phyloP scores from a whole-genome alignment of 2,113 vertebrate genomes.

The Choloepus hoffmanni region DNA sequence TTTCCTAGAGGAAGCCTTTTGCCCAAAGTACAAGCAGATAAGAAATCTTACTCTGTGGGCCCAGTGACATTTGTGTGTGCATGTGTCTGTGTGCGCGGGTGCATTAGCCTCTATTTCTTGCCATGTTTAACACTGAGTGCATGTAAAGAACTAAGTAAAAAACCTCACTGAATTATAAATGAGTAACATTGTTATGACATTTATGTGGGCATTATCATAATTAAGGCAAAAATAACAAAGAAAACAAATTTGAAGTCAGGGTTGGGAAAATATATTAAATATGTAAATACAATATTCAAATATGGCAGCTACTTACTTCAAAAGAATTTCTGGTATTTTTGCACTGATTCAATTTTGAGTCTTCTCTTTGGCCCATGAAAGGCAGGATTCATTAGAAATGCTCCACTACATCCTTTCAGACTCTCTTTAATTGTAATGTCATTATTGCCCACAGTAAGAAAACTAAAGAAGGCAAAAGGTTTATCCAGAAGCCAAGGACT shows the following conservation, averaged over 20 bases:
- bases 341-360: not conserved
- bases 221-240: conserved; percentile 42
- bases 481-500: conserved; percentile 48
- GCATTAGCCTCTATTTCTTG: not conserved
- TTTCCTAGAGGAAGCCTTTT: conserved; percentile 13
- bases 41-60: not conserved
- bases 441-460: conserved; percentile 42
- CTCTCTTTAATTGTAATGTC: conserved; percentile 50
- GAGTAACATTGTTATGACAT: conserved; percentile 4
- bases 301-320: not conserved
- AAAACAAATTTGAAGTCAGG: not conserved
- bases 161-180: not conserved
- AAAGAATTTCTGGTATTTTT: conserved; percentile 20
- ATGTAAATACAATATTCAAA: not conserved
- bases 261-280: not conserved
- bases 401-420: conserved; percentile 28
- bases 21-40: not conserved
- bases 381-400: conserved; percentile 52
- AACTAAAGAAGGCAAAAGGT: conserved; percentile 53
- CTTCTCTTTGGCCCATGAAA: conserved; percentile 55
- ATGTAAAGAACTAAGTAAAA: not conserved
- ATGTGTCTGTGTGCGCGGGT: too few relatives aligned
- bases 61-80: not conserved
- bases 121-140: conserved; percentile 9
- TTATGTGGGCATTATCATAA: not conserved